Base-by-base conservation (phyloP, 2,888 invertebrate genomes). In the Thumatha senex region DNA sequence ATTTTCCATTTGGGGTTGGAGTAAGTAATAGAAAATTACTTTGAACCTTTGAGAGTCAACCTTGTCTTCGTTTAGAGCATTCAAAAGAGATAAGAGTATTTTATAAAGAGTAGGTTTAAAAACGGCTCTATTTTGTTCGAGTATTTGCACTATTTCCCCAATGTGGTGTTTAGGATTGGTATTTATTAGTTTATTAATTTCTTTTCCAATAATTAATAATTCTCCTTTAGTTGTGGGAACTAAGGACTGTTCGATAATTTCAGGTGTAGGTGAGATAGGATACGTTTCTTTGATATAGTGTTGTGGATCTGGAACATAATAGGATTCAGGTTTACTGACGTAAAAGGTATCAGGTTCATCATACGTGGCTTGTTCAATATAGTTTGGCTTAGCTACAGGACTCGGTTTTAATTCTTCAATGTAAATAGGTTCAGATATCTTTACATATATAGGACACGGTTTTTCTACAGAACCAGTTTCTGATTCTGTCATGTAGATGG, bases 61-160 rank as follows among this genome's bases (percentile, higher is more conserved):
- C 1, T n/a, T 14, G n/a, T 46, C 46, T 15, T 34, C 13, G 14
- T 13, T 33, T 3, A 35, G 8, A 13, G 38, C 24, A 10, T 51
- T 15, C 1, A 46, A 11, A 14, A 46, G 33, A 24, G 36, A 30
- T 18, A 38, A 14, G 1, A 51, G 13, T 31, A 45, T 36, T 13
- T 46, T 40, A 30, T 45, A 50, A 12, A 40, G 40, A 36, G 12
- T 29, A 11, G 50, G 50, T 9, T 45, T 45, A 12, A 50, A 31
- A 15, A 13, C 35, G 10, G 12, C 4, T 35, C 15, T 33, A 18
- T 49, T 44, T n/a, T 40, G 34, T 14, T 44, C 14, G n/a, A 49
- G 7, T 14, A 45, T n/a, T 34, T 29, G 12, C 5, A 12, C 11
- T 40, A 50, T 31, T 2, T 15, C 40, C 3, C 39, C 34, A 18